Conservation (phyloP, 2,888 invertebrate species). For the Carabus problematicus region DNA sequence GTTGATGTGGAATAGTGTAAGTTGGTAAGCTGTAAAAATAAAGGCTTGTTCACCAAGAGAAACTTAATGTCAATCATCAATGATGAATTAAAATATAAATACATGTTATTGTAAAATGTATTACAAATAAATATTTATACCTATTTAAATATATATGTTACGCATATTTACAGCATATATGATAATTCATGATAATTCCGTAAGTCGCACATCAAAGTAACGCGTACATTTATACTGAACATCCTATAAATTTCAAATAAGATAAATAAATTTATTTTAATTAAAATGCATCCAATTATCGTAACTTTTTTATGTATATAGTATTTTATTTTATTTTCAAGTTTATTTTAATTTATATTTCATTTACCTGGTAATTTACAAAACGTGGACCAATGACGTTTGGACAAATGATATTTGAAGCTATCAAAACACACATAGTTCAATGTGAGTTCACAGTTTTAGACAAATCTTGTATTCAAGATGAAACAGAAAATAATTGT, state of each 20-base stretch:
- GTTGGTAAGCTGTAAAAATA: background rate
- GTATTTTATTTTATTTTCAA: background rate
- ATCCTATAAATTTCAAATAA: too few species aligned
- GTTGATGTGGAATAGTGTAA: too few species aligned
- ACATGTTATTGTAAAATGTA: too few species aligned
- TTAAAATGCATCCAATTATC: too few species aligned
- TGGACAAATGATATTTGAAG: conserved; percentile 25
- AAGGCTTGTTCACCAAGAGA: background rate
- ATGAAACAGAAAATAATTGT: conserved; percentile 15
- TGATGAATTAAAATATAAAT: too few species aligned
- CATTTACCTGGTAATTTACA: background rate
- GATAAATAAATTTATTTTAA: too few species aligned
- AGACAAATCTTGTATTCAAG: background rate
- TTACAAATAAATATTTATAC: too few species aligned
- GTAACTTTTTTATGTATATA: background rate
- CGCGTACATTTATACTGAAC: background rate
- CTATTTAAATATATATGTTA: too few species aligned
- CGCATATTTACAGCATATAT: background rate
- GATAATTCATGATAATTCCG: too few species aligned
- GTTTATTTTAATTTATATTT: background rate
- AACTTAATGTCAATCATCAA: too few species aligned
- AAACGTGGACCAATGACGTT: conserved; percentile 27
- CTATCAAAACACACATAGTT: background rate
- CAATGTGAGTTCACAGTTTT: too few species aligned
- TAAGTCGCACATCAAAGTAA: too few species aligned